A percentile compares a stretch with the other conserved stretches of the same genome.
These are phyloP conservation scores for Sapajus apella DNA, from an alignment of 2,113 vertebrate genomes.

Conservation along the genomic window DNA sequence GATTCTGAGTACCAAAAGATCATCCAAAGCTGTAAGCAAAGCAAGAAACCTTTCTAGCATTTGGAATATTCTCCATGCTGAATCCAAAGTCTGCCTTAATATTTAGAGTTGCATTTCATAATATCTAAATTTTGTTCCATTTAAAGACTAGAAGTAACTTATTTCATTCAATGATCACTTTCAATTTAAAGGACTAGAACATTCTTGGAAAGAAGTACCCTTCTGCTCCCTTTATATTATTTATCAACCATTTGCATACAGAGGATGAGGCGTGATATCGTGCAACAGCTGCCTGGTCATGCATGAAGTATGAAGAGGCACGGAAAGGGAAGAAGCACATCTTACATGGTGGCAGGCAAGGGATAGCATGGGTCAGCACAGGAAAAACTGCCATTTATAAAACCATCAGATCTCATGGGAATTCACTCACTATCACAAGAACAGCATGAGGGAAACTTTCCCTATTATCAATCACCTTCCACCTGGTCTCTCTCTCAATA, in stretches of 20 bases:
- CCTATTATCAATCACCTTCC: no score
- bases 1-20: constrained; percentile 40
- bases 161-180: neutral
- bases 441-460: no score
- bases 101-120: constrained; percentile 21
- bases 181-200: neutral
- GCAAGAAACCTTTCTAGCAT: neutral
- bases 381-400: no score
- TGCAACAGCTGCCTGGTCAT: neutral
- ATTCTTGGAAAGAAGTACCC: neutral
- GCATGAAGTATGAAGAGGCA: neutral
- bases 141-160: constrained; percentile 29
- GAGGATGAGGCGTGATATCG: neutral
- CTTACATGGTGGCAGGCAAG: no score
- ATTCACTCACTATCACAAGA: no score
- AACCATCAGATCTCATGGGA: no score
- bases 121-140: neutral
- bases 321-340: no score
- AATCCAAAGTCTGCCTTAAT: neutral
- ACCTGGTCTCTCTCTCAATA: no score
- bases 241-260: neutral
- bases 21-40: constrained; percentile 17
- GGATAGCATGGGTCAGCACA: no score
- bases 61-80: neutral
- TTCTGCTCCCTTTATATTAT: neutral